Base-by-base conservation (phyloP, 2,888 invertebrate genomes). In the Leptura quadrifasciata region DNA sequence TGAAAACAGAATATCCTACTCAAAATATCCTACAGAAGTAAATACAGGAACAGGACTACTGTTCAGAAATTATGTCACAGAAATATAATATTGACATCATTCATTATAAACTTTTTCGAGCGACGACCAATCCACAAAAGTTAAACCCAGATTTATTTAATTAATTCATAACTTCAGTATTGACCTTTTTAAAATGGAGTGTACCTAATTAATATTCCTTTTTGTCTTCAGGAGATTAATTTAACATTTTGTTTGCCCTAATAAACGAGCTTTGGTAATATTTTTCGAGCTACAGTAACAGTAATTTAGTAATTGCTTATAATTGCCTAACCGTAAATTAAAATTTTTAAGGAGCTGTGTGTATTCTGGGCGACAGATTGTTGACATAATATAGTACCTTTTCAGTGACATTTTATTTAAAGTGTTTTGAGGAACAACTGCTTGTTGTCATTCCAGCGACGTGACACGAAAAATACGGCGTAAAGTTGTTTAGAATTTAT, bases 401-500 rank as follows among this genome's bases (percentile, higher is more conserved):
- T 57, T 12, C 61, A 55, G 61, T 65, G 61, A 72, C 65, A 74
- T 73, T 76, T 76, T 73, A 72, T 76, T 76, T 75, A 63, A 76
- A 76, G 79, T 75, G 76, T 74, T 80, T 76, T 63, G 61, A 76
- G 76, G 76, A 80, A 76, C 78, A 76, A 78, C 79, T 78, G 78
- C 72, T 78, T 74, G 79, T 78, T 79, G 79, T 78, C 76, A 75
- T 75, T 78, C 67, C 72, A 64, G 54, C 71, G 63, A 79, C 79
- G 77, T 79, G 79, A 80, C 78, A 73, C 73, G 79, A 82, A 79
- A 80, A 80, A 78, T 80, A 74, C 64, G 70, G 73, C 74, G 74
- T 76, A 78, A 79, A 81, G 78, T 78, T 79, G 71, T 79, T 78
- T 81, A 80, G 81, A 83, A 86, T 86, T 86, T 85, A 86, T 86